Evolutionary conservation across 2,888 invertebrate genomes (phyloP).

Genomic region (Steinernema hermaphroditum): DNA sequence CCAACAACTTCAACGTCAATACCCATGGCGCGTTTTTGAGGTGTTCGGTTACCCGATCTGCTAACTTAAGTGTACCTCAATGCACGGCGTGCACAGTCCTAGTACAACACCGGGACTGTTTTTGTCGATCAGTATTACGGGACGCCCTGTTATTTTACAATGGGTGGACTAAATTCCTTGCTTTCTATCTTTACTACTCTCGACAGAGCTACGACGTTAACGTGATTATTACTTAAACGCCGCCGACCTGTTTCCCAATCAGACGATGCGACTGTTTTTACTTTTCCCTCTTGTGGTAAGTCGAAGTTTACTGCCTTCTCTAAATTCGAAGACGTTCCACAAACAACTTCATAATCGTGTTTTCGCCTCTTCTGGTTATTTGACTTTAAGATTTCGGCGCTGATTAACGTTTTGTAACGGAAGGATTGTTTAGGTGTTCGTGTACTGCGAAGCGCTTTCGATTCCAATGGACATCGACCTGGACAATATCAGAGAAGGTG

Average conservation of each 20-base stretch:
- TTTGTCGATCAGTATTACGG: too few relatives aligned
- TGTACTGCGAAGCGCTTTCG: neutral
- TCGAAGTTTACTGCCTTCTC: neutral
- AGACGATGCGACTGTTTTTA: slow-evolving; percentile 10
- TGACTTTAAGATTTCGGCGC: neutral
- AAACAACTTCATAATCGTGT: neutral
- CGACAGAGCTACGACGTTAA: neutral
- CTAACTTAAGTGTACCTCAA: too few relatives aligned
- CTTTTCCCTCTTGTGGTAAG: neutral
- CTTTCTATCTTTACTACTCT: too few relatives aligned
- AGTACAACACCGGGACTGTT: too few relatives aligned
- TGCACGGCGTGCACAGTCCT: too few relatives aligned
- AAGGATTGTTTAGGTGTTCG: neutral
- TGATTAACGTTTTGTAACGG: too few relatives aligned
- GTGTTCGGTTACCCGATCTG: too few relatives aligned
- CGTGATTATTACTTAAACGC: neutral
- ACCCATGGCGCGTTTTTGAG: too few relatives aligned
- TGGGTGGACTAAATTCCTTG: too few relatives aligned
- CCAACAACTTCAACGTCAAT: too few relatives aligned
- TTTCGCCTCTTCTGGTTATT: neutral
- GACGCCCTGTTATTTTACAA: too few relatives aligned
- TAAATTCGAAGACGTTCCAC: neutral
- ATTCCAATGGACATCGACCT: slow-evolving; percentile 14
- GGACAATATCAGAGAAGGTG: neutral
- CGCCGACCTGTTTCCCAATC: slow-evolving; percentile 1